Evolutionary conservation across 2,113 vertebrate species (phyloP), one percentile per base, ranked within the genome.

Genomic region (Nycticorax nycticorax): DNA sequence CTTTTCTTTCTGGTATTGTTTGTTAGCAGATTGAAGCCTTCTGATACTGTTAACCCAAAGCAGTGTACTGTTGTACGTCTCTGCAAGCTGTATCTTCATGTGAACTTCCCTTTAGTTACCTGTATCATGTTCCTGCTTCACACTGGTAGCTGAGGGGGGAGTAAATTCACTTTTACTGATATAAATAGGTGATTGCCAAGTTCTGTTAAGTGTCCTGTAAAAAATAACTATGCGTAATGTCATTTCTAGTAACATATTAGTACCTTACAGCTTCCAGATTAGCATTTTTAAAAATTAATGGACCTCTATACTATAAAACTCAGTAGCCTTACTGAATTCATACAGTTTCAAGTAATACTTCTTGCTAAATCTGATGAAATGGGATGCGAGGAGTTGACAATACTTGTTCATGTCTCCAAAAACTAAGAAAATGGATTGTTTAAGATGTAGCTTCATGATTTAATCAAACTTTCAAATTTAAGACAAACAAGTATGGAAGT

Each of bases 201-300:
- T 75, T 96, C 88, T 74, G 28, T 73, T 57, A 84, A 96, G 45
- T 73, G 57, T 52, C 60, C 50, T 85, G 47, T 94, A 12, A 92
- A 82, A 82, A 88, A 56, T 60, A 53, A 62, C 78, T 18, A 1
- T 62, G 68, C 41, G 10, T 69, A 81, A 77, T 43, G 43, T 19
- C 14, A 35, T 67, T 92, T 89, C 69, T 47, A 56, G 48, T 64
- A 52, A 91, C 68, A 48, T 32, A 39, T 23, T 41, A 2, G 35
- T 84, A 53, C 32, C 14, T 81, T 48, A 30, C 33, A 48, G 17
- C 76, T 91, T 72, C 43, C 48, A 78, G n/a, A n/a, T 66, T 3
- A 2, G 8, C 4, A 2, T 50, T 86, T 80, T 69, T 52, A 86
- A 74, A 93, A 80, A 60, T 63, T 74, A 55, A 77, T 86, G 50